phyloP scores from a whole-genome alignment of 2,113 vertebrate species.

The Mesoclemmys tuberculata region DNA sequence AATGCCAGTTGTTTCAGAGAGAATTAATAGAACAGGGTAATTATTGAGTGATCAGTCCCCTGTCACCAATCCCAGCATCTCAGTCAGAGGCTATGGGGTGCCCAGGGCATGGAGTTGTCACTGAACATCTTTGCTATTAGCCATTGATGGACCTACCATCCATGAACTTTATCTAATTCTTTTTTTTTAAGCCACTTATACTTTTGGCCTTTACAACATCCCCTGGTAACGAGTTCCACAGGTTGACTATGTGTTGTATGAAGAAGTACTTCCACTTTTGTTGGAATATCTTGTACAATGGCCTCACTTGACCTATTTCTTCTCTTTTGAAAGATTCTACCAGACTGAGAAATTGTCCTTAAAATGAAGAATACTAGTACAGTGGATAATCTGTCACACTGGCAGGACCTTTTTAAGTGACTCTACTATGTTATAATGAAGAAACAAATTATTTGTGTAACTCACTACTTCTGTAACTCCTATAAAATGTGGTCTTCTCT shows the following conservation, averaged over 20 bases:
- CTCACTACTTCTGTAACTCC: not conserved
- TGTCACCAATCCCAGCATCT: no score
- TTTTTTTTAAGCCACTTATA: no score
- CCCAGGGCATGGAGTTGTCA: no score
- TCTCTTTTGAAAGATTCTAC: not conserved
- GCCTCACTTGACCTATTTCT: not conserved
- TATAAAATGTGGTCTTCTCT: not conserved
- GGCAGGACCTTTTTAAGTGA: not conserved
- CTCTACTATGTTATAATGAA: not conserved
- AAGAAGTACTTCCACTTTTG: not conserved
- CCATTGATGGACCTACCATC: no score
- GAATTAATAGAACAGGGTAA: not conserved
- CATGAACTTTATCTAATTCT: no score
- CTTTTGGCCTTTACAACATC: no score
- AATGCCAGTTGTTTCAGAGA: no score
- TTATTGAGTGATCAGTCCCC: no score
- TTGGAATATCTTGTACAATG: not conserved
- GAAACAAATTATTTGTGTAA: not conserved
- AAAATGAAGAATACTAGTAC: not conserved
- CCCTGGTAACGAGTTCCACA: no score
- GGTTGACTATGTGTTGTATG: no score
- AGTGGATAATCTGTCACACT: not conserved
- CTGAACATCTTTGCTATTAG: no score
- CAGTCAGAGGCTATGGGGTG: no score
- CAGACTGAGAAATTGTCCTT: not conserved